Base-by-base conservation (phyloP, 1,140 invertebrate species). In the Monomorium pharaonis region DNA sequence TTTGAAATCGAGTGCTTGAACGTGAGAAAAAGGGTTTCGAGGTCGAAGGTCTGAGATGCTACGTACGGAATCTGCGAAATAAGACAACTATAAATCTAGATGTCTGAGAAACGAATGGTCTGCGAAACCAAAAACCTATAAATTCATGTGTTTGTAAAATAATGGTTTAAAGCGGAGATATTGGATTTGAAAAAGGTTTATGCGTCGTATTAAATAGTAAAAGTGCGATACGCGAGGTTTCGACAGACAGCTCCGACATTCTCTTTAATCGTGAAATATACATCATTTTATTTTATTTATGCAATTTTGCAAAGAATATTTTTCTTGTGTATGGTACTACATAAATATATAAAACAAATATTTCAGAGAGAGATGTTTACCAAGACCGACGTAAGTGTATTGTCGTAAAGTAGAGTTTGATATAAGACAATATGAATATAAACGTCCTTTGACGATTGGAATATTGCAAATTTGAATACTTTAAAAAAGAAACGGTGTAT, bases 111-210 rank as follows among this genome's bases (percentile, higher is more conserved):
- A n/a, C 14, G 6, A 30, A 54, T n/a, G 47, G 16, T 27, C 10
- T 42, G 49, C 16, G 14, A 69, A 67, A 33, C 21, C 9, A 33
- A 42, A 21, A 21, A 69, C n/a, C 33, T 14, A 69, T 69, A 69
- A 80, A 80, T 80, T 54, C 30, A 69, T 69, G 33, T 69, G 27
- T 56, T 80, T 69, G 12, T 42, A 6, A 51, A 80, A 80, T 80
- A 54, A 80, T 80, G 16, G 62, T 1, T 54, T 33, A 18, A 27
- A 67, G 33, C 60, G 27, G 24, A 65, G 27, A 21, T 33, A 80
- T 24, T 44, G 16, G 47, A 54, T 69, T 54, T 5, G 30, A 54
- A 37, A 65, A 27, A 44, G 30, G 33, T 42, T 69, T 67, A 44
- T 16, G 67, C 21, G 30, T 54, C 7, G 14, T 4, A 33, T 51